phyloP scores from a whole-genome alignment of 2,113 vertebrate genomes.

The Trinectes maculatus region DNA sequence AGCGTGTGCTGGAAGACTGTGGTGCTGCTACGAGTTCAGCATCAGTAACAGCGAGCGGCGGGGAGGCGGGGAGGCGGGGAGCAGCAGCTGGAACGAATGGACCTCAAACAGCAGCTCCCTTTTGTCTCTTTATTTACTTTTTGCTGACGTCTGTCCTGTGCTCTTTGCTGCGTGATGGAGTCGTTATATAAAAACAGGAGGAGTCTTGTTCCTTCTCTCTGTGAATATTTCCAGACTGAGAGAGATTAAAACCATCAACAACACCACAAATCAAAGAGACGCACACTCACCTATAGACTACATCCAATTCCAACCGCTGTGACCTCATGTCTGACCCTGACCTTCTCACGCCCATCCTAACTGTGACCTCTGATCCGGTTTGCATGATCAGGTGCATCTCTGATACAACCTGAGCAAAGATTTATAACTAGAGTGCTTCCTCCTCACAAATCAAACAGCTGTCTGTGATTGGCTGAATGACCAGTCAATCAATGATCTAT shows the following conservation, averaged over 20 bases:
- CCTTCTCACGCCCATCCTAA: neutral
- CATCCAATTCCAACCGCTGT: neutral
- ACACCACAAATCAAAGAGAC: neutral
- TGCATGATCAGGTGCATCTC: neutral
- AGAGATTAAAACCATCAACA: conserved; percentile 11
- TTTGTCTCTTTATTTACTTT: neutral
- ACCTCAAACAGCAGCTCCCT: neutral
- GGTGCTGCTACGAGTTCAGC: conserved; percentile 41
- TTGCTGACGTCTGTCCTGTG: neutral
- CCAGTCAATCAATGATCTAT: too few species aligned
- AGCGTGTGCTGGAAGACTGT: neutral
- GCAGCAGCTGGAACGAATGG: too few species aligned
- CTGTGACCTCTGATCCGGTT: neutral
- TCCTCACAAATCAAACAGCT: too few species aligned
- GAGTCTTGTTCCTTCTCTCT: neutral
- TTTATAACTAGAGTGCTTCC: too few species aligned
- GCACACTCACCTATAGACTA: neutral
- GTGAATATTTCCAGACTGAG: neutral
- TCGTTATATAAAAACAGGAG: too few species aligned
- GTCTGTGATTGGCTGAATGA: too few species aligned
- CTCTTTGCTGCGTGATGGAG: too few species aligned
- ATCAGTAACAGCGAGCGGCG: too few species aligned
- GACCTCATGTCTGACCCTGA: neutral
- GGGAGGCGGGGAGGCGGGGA: too few species aligned
- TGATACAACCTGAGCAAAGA: too few species aligned